These are phyloP conservation scores for Chrysemys picta DNA, from an alignment of 2,113 vertebrate species.

Conservation along the genomic window DNA sequence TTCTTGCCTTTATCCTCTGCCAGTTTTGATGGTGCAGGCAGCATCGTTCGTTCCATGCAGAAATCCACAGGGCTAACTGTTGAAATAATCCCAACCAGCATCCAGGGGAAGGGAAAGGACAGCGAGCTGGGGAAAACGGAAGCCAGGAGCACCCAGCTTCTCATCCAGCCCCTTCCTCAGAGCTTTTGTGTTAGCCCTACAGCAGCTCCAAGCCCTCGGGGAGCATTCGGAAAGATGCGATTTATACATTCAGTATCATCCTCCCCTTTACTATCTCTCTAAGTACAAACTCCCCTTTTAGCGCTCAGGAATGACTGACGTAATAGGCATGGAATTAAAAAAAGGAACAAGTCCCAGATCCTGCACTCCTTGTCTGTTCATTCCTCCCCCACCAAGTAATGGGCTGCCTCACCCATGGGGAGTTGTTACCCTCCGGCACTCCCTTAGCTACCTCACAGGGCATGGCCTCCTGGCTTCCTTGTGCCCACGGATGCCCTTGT, in stretches of 20 bases:
- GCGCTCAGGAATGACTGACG: no score
- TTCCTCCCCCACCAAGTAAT: not conserved
- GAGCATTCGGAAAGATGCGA: not conserved
- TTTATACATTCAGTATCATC: not conserved
- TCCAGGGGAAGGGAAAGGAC: not conserved
- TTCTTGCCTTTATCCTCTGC: not conserved
- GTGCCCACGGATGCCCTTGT: not conserved
- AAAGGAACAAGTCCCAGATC: not conserved
- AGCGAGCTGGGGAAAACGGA: not conserved
- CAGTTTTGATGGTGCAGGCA: not conserved
- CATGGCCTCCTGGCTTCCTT: not conserved
- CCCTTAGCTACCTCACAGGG: no score
- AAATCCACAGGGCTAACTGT: not conserved
- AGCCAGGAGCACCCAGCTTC: not conserved
- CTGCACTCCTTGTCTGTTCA: not conserved
- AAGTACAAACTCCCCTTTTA: not conserved
- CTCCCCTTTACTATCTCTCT: not conserved
- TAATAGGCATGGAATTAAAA: no score
- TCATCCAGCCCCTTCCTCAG: not conserved
- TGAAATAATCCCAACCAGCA: not conserved
- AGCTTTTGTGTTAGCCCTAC: not conserved
- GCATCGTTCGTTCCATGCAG: not conserved
- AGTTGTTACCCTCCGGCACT: not conserved
- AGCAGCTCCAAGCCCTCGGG: not conserved
- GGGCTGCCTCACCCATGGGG: not conserved